A percentile compares a stretch with the other conserved stretches of the same genome.
Conservation (phyloP, 1,140 invertebrate species). For the Aphelenchoides avenae region DNA sequence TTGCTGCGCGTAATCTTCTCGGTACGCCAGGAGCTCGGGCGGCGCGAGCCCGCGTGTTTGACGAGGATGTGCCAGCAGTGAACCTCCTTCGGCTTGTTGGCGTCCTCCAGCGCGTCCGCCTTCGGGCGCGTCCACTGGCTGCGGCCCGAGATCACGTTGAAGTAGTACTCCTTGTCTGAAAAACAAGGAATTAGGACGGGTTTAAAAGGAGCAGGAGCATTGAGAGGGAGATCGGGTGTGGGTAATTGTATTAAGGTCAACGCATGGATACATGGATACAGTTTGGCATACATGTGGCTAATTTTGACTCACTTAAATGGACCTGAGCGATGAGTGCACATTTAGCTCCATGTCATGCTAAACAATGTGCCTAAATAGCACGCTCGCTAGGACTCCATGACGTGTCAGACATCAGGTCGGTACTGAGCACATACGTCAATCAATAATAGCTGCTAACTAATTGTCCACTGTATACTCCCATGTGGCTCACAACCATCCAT, state of each 20-base stretch:
- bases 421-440: too few species aligned
- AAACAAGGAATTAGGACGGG: conserved; percentile 33
- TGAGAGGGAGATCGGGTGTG: conserved; percentile 3
- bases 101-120: conserved; percentile 66
- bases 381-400: too few species aligned
- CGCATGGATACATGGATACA: too few species aligned
- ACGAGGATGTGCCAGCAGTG: conserved; percentile 90
- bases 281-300: too few species aligned
- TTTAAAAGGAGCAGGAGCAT: conserved; percentile 10
- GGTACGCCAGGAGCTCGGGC: conserved; percentile 81
- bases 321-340: too few species aligned
- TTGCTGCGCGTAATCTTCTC: conserved; percentile 85
- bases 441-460: too few species aligned
- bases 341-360: too few species aligned
- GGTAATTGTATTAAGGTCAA: background rate
- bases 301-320: too few species aligned
- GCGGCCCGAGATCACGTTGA: conserved; percentile 92
- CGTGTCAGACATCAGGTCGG: too few species aligned
- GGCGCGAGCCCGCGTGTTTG: conserved; percentile 84
- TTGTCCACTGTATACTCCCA: too few species aligned
- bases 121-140: conserved; percentile 94
- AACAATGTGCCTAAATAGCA: too few species aligned
- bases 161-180: conserved; percentile 82
- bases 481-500: too few species aligned
- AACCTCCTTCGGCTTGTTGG: conserved; percentile 66